Base-by-base conservation (phyloP, 2,113 vertebrate species). In the Oenanthe oenanthe region DNA sequence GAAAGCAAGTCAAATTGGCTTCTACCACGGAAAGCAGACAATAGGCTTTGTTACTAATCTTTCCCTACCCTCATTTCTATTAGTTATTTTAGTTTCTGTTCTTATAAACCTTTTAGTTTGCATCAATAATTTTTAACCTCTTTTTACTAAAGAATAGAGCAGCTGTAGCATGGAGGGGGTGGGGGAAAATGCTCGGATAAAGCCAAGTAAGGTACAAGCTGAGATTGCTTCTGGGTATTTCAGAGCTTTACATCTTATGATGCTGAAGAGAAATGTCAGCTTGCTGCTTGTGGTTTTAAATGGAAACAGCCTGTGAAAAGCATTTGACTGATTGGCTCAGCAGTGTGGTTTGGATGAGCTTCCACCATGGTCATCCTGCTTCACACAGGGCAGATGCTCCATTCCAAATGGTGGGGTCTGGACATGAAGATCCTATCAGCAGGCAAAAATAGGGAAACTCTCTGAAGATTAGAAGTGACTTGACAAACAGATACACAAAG, bases 241-340 rank as follows among this genome's bases (percentile, higher is more conserved):
- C 72, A 77, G 90, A 93, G 78, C 92, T 91, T 96, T 88, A 85
- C 65, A 90, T 93, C 84, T 87, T 67, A 54, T 21, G 75, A 92
- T 63, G 82, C 89, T 91, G 88, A 92, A 96, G 73, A 96, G 89
- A 96, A 96, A 96, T 92, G 92, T 47, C 93, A 96, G 72, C 77
- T 90, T 95, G 87, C 70, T 92, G 56, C 83, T 95, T 83, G 63
- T 76, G 66, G 76, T 96, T 94, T 96, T 87, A 93, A 94, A 96
- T 78, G 80, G 71, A 66, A 97, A 90, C 56, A 95, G 85, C 13
- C 89, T 3, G 18, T 86, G 92, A 89, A 95, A 85, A 93, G 72
- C 85, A 92, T 94, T 90, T 90, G 95, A 74, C 63, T 81, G 92
- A 94, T 6, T 61, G 85, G 88, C 93, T 94, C 85, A 86, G 82